These are phyloP conservation scores for Gnathochromis pfefferi DNA, from an alignment of 2,113 vertebrate genomes.

Conservation along the genomic window DNA sequence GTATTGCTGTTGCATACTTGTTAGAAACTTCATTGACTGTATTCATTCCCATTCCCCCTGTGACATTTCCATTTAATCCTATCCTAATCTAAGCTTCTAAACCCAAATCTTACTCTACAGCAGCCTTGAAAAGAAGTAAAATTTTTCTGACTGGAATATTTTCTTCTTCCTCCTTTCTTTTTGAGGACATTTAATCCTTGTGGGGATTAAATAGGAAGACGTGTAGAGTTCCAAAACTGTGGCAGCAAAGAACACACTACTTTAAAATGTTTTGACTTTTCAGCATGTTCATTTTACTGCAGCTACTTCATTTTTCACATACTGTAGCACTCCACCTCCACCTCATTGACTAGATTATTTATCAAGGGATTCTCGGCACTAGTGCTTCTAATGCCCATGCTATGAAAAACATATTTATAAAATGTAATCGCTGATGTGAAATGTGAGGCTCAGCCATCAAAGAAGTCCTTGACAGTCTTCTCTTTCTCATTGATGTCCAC, in stretches of 20 bases:
- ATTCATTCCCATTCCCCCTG: not conserved
- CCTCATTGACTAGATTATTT: not conserved
- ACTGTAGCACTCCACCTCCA: not conserved
- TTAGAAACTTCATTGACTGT: conserved; percentile 20
- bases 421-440: not conserved
- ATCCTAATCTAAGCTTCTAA: conserved; percentile 22
- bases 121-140: not conserved
- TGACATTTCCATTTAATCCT: conserved; percentile 49
- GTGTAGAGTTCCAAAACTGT: not conserved
- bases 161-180: not conserved
- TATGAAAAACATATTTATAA: conserved; percentile 10
- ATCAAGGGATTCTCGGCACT: not conserved
- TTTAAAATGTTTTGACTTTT: not conserved
- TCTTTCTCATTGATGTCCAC: not conserved
- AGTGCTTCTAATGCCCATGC: not conserved
- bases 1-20: conserved; percentile 11
- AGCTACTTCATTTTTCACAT: not conserved
- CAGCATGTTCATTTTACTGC: not conserved
- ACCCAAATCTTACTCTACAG: not conserved
- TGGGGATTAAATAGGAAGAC: conserved; percentile 43
- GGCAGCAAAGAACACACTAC: not conserved
- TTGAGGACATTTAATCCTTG: conserved; percentile 35
- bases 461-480: not conserved
- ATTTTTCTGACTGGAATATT: conserved; percentile 14
- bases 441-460: not conserved